These are phyloP conservation scores for Donacobius atricapilla DNA, from an alignment of 2,113 vertebrate genomes.

Conservation along the genomic window DNA sequence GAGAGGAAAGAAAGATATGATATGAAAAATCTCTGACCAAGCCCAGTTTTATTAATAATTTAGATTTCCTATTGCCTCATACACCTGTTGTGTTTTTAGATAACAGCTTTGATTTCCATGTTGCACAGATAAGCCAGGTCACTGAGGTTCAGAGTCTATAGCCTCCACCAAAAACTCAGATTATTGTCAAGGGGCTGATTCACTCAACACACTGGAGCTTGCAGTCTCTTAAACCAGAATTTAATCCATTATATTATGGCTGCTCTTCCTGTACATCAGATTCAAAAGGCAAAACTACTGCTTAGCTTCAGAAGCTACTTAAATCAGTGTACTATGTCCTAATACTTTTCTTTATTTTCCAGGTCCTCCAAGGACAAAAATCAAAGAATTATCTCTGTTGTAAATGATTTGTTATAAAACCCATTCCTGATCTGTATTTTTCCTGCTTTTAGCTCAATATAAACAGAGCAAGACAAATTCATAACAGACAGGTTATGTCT, in stretches of 20 bases:
- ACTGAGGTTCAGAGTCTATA: neutral
- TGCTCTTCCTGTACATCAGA: neutral
- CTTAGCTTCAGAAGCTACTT: neutral
- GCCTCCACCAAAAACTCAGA: neutral
- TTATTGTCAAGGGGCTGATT: neutral
- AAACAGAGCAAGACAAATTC: neutral
- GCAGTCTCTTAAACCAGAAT: neutral
- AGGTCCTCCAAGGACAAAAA: neutral
- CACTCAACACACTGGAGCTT: neutral
- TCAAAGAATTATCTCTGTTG: neutral
- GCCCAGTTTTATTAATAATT: neutral
- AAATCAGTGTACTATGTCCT: neutral
- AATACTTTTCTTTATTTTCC: neutral
- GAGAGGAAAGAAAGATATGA: neutral
- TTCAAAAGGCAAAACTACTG: neutral
- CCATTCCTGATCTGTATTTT: neutral
- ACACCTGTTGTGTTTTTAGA: neutral
- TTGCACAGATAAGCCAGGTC: neutral
- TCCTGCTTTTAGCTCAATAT: neutral
- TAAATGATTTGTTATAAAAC: neutral
- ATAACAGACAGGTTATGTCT: neutral
- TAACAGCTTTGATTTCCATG: neutral
- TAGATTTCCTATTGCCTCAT: neutral
- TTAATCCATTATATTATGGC: neutral
- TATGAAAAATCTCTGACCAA: neutral